phyloP scores from a whole-genome alignment of 2,797 vertebrate genomes.

The Phoxinus dragarum region DNA sequence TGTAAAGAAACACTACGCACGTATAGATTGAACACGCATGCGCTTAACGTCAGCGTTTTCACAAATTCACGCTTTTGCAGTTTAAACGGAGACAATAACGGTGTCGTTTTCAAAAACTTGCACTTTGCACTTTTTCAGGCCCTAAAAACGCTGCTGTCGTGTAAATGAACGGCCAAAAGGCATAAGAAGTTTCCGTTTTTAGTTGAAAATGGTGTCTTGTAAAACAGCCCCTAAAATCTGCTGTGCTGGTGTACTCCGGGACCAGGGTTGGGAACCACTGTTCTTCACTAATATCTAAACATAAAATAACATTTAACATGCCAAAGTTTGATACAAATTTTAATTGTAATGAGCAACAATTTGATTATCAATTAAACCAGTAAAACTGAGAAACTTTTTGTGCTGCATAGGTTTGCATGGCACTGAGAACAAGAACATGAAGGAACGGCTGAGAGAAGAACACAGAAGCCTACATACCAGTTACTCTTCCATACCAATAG shows the following conservation, averaged over 20 bases:
- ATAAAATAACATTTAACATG: background rate
- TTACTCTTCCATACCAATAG: constrained; percentile 96
- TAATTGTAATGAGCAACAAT: background rate
- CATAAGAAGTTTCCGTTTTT: background rate
- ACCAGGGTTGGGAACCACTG: background rate
- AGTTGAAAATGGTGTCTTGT: background rate
- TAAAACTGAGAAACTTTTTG: background rate
- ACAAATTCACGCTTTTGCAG: background rate
- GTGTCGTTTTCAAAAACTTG: background rate
- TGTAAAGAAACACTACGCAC: too few species aligned
- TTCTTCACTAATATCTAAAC: background rate
- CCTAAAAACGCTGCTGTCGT: background rate
- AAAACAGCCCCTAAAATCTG: background rate
- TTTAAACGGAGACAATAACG: background rate
- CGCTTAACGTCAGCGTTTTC: background rate
- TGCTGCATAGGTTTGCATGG: background rate
- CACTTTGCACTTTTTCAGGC: background rate
- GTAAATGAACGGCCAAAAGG: too few species aligned
- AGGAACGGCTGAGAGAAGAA: constrained; percentile 26
- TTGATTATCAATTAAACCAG: background rate
- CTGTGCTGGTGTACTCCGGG: background rate
- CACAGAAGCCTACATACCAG: constrained; percentile 81
- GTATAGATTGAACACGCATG: too few species aligned
- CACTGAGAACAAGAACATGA: constrained; percentile 31
- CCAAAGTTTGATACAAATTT: background rate